phyloP scores from a whole-genome alignment of 2,113 vertebrate genomes.

The Chionodraco myersi region DNA sequence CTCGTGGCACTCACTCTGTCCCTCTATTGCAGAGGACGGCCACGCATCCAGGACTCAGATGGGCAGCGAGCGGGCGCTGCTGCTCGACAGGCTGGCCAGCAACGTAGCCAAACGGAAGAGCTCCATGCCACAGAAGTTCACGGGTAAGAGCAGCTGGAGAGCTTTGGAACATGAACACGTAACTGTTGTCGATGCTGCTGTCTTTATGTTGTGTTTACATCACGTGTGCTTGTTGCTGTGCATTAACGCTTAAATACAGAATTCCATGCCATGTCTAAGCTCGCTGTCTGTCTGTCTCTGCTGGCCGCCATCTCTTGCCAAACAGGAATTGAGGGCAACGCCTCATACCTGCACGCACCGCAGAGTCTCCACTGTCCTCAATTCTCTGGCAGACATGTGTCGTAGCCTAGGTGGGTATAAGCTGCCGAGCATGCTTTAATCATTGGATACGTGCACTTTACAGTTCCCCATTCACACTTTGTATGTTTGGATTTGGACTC shows the following conservation, averaged over 20 bases:
- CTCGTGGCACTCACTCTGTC: background rate
- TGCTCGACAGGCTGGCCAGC: conserved; percentile 94
- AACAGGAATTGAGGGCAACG: conserved; percentile 60
- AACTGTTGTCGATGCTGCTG: background rate
- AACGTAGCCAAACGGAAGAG: conserved; percentile 96
- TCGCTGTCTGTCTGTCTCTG: conserved; percentile 54
- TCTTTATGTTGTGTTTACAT: background rate
- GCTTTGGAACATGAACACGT: background rate
- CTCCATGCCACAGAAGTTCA: conserved; percentile 97
- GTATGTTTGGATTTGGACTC: background rate
- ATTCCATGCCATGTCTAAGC: conserved; percentile 48
- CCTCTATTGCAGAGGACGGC: conserved; percentile 77
- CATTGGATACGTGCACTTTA: background rate
- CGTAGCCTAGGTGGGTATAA: conserved; percentile 62
- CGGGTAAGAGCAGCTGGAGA: conserved; percentile 86
- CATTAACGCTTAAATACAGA: conserved; percentile 19
- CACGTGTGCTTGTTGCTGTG: conserved; percentile 24
- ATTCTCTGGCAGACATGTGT: conserved; percentile 52
- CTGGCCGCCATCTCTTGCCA: conserved; percentile 53
- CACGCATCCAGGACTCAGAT: conserved; percentile 88
- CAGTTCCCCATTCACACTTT: background rate
- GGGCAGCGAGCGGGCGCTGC: conserved; percentile 91
- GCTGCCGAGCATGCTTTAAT: conserved; percentile 49
- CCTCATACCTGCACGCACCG: conserved; percentile 53
- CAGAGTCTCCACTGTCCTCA: conserved; percentile 47